These are phyloP conservation scores for Tichodroma muraria DNA, from an alignment of 2,113 vertebrate genomes.

Conservation along the genomic window DNA sequence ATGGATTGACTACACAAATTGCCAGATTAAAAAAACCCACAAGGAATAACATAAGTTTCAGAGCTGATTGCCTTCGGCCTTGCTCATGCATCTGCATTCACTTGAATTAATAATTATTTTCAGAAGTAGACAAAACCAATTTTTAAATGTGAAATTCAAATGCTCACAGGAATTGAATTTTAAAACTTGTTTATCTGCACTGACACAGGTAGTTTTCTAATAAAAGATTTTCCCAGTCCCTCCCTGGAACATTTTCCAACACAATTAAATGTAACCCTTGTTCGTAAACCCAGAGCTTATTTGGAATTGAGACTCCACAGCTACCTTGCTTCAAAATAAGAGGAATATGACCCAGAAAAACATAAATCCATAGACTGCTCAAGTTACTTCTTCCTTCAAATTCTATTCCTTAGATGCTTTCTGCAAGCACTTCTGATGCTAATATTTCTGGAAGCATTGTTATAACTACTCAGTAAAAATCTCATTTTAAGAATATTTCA, in stretches of 20 bases:
- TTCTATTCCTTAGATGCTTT: neutral
- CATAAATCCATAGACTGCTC: neutral
- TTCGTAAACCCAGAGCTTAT: neutral
- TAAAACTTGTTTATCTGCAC: neutral
- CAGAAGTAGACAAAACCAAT: neutral
- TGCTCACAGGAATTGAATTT: neutral
- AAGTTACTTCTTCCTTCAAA: neutral
- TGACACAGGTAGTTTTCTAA: neutral
- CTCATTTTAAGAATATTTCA: neutral
- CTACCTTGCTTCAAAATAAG: neutral
- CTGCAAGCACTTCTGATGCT: neutral
- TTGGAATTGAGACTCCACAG: neutral
- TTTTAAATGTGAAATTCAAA: neutral
- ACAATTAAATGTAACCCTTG: neutral
- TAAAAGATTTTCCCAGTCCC: neutral
- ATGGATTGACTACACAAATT: neutral
- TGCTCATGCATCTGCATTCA: neutral
- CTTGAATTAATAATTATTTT: neutral
- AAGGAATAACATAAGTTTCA: neutral
- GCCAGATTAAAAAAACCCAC: neutral
- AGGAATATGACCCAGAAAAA: neutral
- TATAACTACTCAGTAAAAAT: neutral
- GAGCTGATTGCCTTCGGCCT: neutral
- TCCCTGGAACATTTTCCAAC: neutral
- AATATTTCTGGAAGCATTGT: neutral